Percentiles rank a stretch among this genome's conserved stretches.
Evolutionary conservation across 2,888 invertebrate species (phyloP).

Genomic region (Caenorhabditis macrosperma): DNA sequence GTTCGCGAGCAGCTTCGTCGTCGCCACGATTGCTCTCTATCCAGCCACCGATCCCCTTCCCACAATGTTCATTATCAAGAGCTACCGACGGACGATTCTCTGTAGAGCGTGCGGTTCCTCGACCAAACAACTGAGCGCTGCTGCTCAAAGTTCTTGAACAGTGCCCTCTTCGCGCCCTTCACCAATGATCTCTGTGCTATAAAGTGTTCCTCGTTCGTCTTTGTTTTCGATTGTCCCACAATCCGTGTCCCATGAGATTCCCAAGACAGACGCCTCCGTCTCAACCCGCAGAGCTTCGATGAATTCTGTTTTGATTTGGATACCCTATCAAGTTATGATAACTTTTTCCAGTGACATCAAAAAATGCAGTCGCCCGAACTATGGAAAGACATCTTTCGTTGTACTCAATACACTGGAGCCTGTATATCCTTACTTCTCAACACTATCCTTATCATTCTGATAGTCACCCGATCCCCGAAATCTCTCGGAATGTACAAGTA

Average conservation of each 20-base stretch:
- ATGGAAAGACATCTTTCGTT: background rate
- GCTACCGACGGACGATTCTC: background rate
- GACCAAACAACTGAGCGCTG: too few relatives aligned
- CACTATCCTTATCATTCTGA: slow-evolving; percentile 12
- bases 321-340: too few relatives aligned
- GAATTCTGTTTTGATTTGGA: too few relatives aligned
- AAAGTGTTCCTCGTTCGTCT: too few relatives aligned
- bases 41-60: background rate
- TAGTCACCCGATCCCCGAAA: slow-evolving; percentile 1
- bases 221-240: too few relatives aligned
- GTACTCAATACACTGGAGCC: background rate
- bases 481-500: background rate
- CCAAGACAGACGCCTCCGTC: too few relatives aligned
- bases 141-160: background rate
- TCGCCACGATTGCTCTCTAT: background rate
- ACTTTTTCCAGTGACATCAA: too few relatives aligned
- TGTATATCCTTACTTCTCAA: background rate
- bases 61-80: slow-evolving; percentile 9
- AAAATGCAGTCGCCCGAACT: background rate
- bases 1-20: background rate
- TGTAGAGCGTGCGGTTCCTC: too few relatives aligned
- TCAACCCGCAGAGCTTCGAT: too few relatives aligned
- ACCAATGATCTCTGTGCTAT: too few relatives aligned
- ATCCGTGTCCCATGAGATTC: too few relatives aligned
- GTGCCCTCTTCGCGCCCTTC: too few relatives aligned